These are phyloP conservation scores for Ailuropoda melanoleuca DNA, from an alignment of 2,113 vertebrate species.

Conservation along the genomic window DNA sequence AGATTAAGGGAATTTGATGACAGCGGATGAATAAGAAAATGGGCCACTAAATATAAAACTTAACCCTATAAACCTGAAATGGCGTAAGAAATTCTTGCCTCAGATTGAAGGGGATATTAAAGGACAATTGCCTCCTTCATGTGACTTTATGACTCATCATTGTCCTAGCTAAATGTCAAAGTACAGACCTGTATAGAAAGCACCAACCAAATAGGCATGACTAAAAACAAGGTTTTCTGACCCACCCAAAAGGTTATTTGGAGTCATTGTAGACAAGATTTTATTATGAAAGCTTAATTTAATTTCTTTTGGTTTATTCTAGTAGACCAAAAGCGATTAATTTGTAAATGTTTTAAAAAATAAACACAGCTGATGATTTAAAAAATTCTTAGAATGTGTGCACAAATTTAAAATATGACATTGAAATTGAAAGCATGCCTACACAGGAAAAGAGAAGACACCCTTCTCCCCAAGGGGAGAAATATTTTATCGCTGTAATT, in stretches of 20 bases:
- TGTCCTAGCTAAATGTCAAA: constrained; percentile 10
- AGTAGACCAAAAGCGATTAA: neutral
- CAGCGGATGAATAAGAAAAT: neutral
- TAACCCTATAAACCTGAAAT: neutral
- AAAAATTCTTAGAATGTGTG: neutral
- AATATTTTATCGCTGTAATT: neutral
- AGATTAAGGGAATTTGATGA: neutral
- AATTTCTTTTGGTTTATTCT: neutral
- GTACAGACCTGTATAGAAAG: neutral
- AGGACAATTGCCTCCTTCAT: neutral
- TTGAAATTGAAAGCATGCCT: neutral
- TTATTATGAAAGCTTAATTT: neutral
- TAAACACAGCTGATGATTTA: neutral
- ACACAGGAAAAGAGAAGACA: neutral
- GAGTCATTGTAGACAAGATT: neutral
- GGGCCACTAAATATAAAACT: neutral
- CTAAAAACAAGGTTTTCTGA: neutral
- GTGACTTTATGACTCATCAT: neutral
- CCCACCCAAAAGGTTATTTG: neutral
- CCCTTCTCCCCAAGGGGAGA: neutral
- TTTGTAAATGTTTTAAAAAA: neutral
- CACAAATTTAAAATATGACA: constrained; percentile 8
- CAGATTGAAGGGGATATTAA: neutral
- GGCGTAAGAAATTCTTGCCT: neutral
- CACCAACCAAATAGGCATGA: neutral